A percentile compares a stretch with the other conserved stretches of the same genome.
phyloP scores from a whole-genome alignment of 1,140 invertebrate genomes.

The Antheraea pernyi region DNA sequence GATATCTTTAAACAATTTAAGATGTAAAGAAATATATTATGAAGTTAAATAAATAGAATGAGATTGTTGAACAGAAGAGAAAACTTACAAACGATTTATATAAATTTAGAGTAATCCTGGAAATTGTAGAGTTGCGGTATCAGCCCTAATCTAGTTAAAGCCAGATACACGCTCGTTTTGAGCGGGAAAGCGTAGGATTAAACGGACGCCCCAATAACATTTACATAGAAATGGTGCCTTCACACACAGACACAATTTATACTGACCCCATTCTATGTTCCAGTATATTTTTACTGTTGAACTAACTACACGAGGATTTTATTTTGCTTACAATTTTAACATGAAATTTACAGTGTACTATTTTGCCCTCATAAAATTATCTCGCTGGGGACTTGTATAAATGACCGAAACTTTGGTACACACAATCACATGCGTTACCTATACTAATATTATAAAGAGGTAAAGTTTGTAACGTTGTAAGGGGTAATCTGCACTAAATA shows the following conservation, averaged over 20 bases:
- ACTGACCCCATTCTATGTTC: slow-evolving; percentile 9
- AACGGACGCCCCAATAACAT: slow-evolving; percentile 68
- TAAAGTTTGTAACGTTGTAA: too few species aligned
- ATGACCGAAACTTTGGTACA: too few species aligned
- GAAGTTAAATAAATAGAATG: background rate
- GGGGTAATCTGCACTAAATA: too few species aligned
- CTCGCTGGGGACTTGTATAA: too few species aligned
- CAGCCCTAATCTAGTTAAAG: slow-evolving; percentile 61
- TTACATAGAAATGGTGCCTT: slow-evolving; percentile 68
- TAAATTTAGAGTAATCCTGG: background rate
- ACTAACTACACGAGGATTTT: background rate
- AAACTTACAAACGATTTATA: slow-evolving; percentile 3
- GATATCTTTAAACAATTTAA: too few species aligned
- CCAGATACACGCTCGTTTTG: slow-evolving; percentile 61
- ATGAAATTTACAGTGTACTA: background rate
- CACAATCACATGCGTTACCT: too few species aligned
- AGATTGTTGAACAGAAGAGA: background rate
- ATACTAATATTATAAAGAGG: too few species aligned
- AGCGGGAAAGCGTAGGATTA: slow-evolving; percentile 60
- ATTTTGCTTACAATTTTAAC: background rate
- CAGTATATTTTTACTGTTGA: slow-evolving; percentile 6
- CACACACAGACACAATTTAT: slow-evolving; percentile 18
- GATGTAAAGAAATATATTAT: too few species aligned
- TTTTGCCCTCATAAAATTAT: too few species aligned
- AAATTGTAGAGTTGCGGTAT: slow-evolving; percentile 7